Evolutionary conservation across 2,113 vertebrate species (phyloP).

Genomic region (Pelusios castaneus): DNA sequence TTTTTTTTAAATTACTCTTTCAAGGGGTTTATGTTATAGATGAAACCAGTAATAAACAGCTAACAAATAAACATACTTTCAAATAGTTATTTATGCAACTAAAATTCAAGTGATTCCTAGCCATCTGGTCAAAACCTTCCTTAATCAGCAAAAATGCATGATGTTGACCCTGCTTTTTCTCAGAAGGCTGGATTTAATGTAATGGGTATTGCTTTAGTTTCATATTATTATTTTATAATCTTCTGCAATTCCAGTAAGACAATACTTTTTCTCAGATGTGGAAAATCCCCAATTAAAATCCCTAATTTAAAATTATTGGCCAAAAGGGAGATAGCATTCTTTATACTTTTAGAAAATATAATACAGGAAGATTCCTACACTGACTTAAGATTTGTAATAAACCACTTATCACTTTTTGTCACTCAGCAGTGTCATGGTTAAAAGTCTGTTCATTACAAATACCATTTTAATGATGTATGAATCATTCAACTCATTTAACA

Average conservation of each 20-base stretch:
- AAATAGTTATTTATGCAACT: background rate
- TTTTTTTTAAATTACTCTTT: background rate
- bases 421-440: background rate
- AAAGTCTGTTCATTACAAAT: background rate
- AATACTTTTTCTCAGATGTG: slow-evolving; percentile 29
- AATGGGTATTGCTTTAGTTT: background rate
- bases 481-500: background rate
- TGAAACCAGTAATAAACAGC: background rate
- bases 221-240: background rate
- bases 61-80: background rate
- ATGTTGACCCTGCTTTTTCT: background rate
- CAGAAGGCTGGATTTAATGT: background rate
- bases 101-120: background rate
- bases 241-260: slow-evolving; percentile 45
- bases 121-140: background rate
- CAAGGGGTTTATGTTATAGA: background rate
- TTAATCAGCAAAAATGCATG: background rate
- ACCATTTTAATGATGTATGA: background rate
- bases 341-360: slow-evolving; percentile 34
- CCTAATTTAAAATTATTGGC: slow-evolving; percentile 16
- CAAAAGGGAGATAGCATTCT: slow-evolving; percentile 44
- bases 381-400: slow-evolving; percentile 6
- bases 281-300: slow-evolving; percentile 44
- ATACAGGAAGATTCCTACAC: background rate
- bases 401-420: background rate